These are phyloP conservation scores for Ectropis grisescens DNA, from an alignment of 1,140 invertebrate species.

Conservation along the genomic window DNA sequence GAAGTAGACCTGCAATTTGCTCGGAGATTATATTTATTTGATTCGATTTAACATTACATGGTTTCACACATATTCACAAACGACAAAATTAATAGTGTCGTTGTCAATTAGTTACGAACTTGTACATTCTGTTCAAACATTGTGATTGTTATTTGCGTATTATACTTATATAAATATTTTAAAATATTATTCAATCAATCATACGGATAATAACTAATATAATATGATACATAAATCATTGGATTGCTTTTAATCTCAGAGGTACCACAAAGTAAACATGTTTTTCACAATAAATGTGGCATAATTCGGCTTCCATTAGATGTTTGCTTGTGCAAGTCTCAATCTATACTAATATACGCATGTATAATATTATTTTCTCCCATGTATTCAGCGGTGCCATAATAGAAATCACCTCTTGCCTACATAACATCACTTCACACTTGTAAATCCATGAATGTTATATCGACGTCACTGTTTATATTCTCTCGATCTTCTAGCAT, in stretches of 20 bases:
- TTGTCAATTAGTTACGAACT: too few relatives aligned
- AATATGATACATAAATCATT: too few relatives aligned
- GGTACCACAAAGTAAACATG: too few relatives aligned
- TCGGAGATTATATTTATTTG: constrained; percentile 40
- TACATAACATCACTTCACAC: constrained; percentile 41
- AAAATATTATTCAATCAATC: too few relatives aligned
- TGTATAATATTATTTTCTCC: constrained; percentile 13
- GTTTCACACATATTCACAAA: constrained; percentile 31
- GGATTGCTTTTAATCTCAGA: too few relatives aligned
- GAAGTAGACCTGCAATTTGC: constrained; percentile 47
- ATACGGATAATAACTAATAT: too few relatives aligned
- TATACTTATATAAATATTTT: too few relatives aligned
- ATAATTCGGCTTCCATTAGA: constrained; percentile 9
- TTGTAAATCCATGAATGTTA: constrained; percentile 42
- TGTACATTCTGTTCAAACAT: too few relatives aligned
- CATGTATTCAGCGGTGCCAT: constrained; percentile 16
- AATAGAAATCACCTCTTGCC: constrained; percentile 53
- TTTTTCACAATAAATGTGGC: too few relatives aligned
- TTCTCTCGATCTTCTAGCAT: constrained; percentile 51
- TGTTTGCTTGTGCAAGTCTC: constrained; percentile 39
- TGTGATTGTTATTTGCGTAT: too few relatives aligned
- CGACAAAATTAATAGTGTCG: too few relatives aligned
- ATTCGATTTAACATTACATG: constrained; percentile 46
- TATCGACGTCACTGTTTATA: constrained; percentile 37
- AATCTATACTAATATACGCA: constrained; percentile 35